Evolutionary conservation across 2,113 vertebrate species (phyloP).

Genomic region (Probosciger aterrimus): DNA sequence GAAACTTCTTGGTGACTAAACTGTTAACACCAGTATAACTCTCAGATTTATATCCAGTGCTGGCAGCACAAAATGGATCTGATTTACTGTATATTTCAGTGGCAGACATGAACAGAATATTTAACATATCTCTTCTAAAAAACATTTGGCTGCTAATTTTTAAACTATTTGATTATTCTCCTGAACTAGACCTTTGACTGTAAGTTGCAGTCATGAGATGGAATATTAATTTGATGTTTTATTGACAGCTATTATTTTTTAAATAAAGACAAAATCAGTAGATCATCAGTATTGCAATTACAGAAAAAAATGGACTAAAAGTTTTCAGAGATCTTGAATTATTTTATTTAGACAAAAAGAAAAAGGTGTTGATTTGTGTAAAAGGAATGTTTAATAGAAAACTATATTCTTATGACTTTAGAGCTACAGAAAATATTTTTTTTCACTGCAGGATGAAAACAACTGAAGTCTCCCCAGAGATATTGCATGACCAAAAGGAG

Average conservation of each 20-base stretch:
- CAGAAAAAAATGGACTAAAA: not conserved
- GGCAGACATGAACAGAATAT: not conserved
- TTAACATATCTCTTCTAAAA: not conserved
- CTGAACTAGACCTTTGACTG: not conserved
- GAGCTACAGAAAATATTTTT: not conserved
- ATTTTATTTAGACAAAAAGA: not conserved
- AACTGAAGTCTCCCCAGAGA: not conserved
- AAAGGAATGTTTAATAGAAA: not conserved
- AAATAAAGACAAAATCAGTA: not conserved
- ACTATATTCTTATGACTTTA: not conserved
- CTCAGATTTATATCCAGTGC: not conserved
- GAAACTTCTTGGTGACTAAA: not conserved
- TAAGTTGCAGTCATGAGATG: not conserved
- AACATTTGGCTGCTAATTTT: not conserved
- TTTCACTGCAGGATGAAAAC: not conserved
- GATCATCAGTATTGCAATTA: not conserved
- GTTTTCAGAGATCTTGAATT: not conserved
- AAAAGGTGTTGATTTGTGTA: not conserved
- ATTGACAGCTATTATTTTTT: not conserved
- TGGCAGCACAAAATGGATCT: not conserved
- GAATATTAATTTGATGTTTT: slow-evolving; percentile 11
- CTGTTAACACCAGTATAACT: not conserved
- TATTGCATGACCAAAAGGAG: not conserved
- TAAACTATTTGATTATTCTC: not conserved
- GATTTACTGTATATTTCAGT: not conserved